Evolutionary conservation across 1,140 invertebrate species (phyloP), one percentile per base, ranked within the genome.

Genomic region (Dinothrombium tinctorium): DNA sequence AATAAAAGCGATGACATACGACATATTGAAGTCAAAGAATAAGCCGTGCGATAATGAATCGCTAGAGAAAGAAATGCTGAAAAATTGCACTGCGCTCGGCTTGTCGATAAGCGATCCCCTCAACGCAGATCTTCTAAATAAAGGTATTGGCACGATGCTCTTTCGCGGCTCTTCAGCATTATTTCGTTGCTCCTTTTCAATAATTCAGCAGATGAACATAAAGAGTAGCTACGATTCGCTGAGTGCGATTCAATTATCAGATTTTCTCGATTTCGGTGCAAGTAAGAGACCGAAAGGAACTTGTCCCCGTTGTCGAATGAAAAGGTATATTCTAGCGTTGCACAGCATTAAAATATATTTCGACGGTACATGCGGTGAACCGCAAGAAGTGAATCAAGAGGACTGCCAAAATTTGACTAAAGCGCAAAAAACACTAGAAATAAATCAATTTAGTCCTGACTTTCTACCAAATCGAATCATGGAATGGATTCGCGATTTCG

Each of bases 301-400:
- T 2, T 47, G 45, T 44, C 23, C 45, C 2, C 24, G 35, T 21
- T 47, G 46, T 39, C 23, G 29, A 20, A 17, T 24, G 22, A 48
- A 48, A 40, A 37, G 25, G n/a, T 48, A 47, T 26, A 33, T 36
- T 4, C 25, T 48, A 7, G 39, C 46, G 9, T 17, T 38, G 2
- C 44, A 48, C 24, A 38, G 23, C 11, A 44, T 47, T 11, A 24
- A 25, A 20, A 20, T 46, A n/a, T 26, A 36, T 15, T 14, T 37
- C 3, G 31, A 23, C 12, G 41, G 45, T 15, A 37, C 17, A 17
- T 25, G 35, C n/a, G 21, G 40, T 3, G 41, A 46, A 24, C 36
- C 41, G 5, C 25, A 25, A 11, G 17, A 31, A 21, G n/a, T 43
- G 6, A 14, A 14, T 7, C 28, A 15, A 2, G 28, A 40, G 12